phyloP scores from a whole-genome alignment of 2,113 vertebrate genomes.

The Stomatorhinus ivindoensis region DNA sequence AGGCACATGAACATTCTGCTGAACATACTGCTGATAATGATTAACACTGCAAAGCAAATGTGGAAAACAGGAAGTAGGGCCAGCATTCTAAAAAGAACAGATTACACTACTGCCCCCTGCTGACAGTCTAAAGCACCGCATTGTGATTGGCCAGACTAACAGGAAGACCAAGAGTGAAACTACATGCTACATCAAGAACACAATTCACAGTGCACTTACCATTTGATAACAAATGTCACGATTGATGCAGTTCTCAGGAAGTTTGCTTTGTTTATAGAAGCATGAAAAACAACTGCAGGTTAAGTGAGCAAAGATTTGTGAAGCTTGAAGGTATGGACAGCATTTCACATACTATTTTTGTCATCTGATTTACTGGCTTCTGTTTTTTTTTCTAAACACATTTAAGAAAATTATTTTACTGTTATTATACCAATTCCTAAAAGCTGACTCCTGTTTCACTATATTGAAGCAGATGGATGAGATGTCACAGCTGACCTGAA shows the following conservation, averaged over 20 bases:
- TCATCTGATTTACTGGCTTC: neutral
- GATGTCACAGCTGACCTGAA: neutral
- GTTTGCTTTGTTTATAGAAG: neutral
- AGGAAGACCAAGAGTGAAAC: neutral
- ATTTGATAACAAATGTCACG: neutral
- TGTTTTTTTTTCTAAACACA: neutral
- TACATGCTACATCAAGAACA: neutral
- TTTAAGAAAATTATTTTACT: neutral
- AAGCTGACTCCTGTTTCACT: neutral
- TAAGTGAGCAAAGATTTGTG: neutral
- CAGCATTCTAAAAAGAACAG: neutral
- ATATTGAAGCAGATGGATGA: neutral
- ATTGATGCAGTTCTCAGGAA: neutral
- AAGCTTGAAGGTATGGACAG: neutral
- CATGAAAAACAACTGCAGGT: neutral
- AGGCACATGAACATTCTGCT: neutral
- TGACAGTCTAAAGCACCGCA: neutral
- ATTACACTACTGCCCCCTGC: neutral
- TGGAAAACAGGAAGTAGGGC: neutral
- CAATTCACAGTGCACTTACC: neutral
- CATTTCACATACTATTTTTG: neutral
- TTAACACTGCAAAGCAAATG: neutral
- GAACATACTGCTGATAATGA: neutral
- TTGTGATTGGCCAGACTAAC: neutral
- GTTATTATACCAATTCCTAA: neutral